Conservation (phyloP, 2,888 invertebrate genomes). For the Melinaea menophilus region DNA sequence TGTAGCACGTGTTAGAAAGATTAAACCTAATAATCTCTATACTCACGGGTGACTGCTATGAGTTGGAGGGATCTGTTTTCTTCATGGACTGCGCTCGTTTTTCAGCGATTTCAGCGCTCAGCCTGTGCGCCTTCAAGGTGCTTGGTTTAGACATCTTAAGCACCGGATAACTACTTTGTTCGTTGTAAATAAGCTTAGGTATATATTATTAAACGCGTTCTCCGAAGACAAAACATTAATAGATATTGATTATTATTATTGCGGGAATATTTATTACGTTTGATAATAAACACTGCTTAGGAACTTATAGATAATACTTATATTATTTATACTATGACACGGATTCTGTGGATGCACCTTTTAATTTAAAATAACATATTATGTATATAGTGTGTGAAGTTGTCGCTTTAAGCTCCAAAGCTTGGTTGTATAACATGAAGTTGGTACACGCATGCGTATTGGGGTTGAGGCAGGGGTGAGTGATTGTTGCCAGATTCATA, state of each 20-base stretch:
- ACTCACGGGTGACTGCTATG: conserved; percentile 76
- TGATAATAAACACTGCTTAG: conserved; percentile 17
- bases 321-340: conserved; percentile 48
- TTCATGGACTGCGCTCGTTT: conserved; percentile 64
- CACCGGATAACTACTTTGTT: conserved; percentile 43
- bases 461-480: conserved; percentile 59
- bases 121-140: conserved; percentile 70
- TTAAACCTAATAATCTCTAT: conserved; percentile 22
- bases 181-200: conserved; percentile 38
- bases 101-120: conserved; percentile 73
- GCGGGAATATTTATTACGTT: conserved; percentile 22
- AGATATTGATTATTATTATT: conserved; percentile 72
- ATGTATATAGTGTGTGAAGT: conserved; percentile 75
- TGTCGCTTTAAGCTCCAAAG: conserved; percentile 48
- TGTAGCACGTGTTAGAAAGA: conserved; percentile 3
- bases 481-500: conserved; percentile 67
- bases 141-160: conserved; percentile 69
- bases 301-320: conserved; percentile 21
- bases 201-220: conserved; percentile 49
- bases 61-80: conserved; percentile 63
- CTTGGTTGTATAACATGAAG: conserved; percentile 64
- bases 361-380: conserved; percentile 62
- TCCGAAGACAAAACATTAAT: conserved; percentile 73
- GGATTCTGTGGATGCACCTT: conserved; percentile 65
- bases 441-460: conserved; percentile 65